Evolutionary conservation across 2,888 invertebrate species (phyloP), one percentile per base, ranked within the genome.

Genomic region (Coremacera marginata): DNA sequence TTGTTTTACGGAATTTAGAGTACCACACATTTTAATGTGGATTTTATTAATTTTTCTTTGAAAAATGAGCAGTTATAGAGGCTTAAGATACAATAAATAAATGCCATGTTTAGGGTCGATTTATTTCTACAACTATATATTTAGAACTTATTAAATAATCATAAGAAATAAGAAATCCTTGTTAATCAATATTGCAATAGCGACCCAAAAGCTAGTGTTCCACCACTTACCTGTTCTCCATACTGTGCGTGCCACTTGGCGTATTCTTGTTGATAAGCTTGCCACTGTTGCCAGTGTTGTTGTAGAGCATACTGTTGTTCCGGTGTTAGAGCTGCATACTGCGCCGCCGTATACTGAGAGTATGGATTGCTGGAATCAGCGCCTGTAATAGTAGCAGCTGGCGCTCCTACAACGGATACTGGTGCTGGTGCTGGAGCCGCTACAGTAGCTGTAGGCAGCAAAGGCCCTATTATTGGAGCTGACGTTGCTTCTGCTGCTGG

Each of bases 221-320:
- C 51, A 79, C n/a, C 51, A 79, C 81, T 81, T 77, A 89, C 89
- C 84, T 89, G 89, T 77, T 89, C 89, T 8, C 89, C 89, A 79
- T 89, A 89, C 78, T 89, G 89, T 2, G 89, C 89, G 82, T 89
- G 88, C 89, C 89, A 89, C 70, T 88, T 88, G 8, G 89, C 89
- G 75, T 89, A 89, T 76, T 89, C 89, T 49, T 88, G 86, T 37
- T 89, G 89, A 81, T 89, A 89, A 1, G 86, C 86, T 79, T 89
- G 89, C 89, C 89, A 89, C 81, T 89, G 89, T 77, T 89, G 88
- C 89, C 89, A 89, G 80, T 89, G 89, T 75, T 89, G 89, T 72
- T 89, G 89, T 49, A 89, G 80, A 0, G 89, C 89, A 74, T 83
- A 89, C 78, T 89, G 89, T 74, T 89, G 89, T 49, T 89, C 89